phyloP scores from a whole-genome alignment of 2,113 vertebrate species.

The Crotophaga sulcirostris region DNA sequence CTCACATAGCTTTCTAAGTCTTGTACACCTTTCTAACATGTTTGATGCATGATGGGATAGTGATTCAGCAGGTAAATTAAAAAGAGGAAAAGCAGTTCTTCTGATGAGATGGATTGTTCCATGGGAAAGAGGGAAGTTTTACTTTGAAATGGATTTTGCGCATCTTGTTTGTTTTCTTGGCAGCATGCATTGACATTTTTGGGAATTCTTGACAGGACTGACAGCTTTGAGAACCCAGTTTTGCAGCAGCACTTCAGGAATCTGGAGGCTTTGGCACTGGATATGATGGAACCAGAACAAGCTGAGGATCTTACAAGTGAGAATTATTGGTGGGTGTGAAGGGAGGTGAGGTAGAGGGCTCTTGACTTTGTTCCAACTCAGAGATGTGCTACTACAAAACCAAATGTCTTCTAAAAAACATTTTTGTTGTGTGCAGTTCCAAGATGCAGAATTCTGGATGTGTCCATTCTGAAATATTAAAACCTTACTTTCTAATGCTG shows the following conservation, averaged over 20 bases:
- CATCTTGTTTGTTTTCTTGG: neutral
- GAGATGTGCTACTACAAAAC: neutral
- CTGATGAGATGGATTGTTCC: neutral
- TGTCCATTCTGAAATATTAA: neutral
- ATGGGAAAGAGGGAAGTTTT: neutral
- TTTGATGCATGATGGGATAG: neutral
- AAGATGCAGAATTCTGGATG: neutral
- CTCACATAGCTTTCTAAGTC: neutral
- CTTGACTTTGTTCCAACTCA: neutral
- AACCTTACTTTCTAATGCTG: neutral
- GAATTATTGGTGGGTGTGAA: neutral
- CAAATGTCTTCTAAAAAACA: neutral
- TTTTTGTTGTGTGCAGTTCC: neutral
- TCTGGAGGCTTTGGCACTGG: slow-evolving; percentile 93
- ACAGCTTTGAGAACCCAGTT: slow-evolving; percentile 93
- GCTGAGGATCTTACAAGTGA: slow-evolving; percentile 90
- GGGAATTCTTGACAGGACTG: slow-evolving; percentile 78
- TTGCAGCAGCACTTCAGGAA: slow-evolving; percentile 94
- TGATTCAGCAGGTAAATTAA: neutral
- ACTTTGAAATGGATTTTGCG: neutral
- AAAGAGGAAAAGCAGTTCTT: neutral
- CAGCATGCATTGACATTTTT: neutral
- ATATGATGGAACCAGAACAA: slow-evolving; percentile 85
- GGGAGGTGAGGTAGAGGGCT: neutral
- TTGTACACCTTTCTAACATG: neutral